Evolutionary conservation across 2,888 invertebrate genomes (phyloP).

Genomic region (Callinectes sapidus): DNA sequence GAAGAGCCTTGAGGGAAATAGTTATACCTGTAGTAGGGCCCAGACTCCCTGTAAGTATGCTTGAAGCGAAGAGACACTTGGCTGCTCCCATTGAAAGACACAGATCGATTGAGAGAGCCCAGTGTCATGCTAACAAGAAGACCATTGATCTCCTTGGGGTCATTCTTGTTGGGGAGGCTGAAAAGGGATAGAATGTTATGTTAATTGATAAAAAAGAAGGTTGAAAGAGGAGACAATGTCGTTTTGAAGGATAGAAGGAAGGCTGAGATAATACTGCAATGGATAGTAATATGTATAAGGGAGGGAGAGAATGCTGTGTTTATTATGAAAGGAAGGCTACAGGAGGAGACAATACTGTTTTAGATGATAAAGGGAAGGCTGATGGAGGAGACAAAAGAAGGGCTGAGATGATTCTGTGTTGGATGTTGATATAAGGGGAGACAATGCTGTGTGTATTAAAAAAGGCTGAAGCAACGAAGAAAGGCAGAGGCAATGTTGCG

Average conservation of each 20-base stretch:
- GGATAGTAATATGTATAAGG: not conserved
- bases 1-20: too few species aligned
- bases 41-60: slow-evolving; percentile 31
- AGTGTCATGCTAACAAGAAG: slow-evolving; percentile 51
- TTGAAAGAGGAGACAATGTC: not conserved
- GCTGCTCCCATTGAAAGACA: not conserved
- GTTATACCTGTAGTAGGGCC: slow-evolving; percentile 39
- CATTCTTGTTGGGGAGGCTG: not conserved
- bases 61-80: slow-evolving; percentile 16
- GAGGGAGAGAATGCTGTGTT: not conserved
- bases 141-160: slow-evolving; percentile 51
- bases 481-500: not conserved
- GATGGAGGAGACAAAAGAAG: not conserved
- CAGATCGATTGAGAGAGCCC: not conserved
- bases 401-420: not conserved
- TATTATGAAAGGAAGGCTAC: not conserved
- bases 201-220: not conserved
- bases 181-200: not conserved
- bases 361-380: not conserved
- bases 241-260: not conserved
- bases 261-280: not conserved
- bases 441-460: too few species aligned
- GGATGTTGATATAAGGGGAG: too few species aligned
- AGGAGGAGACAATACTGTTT: not conserved
- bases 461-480: too few species aligned